phyloP scores from a whole-genome alignment of 2,888 invertebrate genomes.

The Heliconius hortense region DNA sequence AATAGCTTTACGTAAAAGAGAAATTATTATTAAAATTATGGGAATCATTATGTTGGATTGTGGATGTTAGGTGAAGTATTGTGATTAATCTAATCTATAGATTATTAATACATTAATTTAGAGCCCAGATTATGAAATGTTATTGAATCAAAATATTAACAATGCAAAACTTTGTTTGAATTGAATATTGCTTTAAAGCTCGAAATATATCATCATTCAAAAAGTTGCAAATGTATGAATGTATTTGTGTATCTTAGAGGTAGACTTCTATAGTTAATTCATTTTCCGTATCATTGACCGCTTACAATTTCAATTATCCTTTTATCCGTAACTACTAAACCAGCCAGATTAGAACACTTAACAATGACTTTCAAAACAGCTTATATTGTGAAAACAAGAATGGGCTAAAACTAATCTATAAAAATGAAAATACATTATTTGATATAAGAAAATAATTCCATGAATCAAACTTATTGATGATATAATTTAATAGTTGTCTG shows the following conservation, averaged over 20 bases:
- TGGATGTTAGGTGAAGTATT: not conserved
- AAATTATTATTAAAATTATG: conserved; percentile 24
- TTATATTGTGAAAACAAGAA: conserved; percentile 3
- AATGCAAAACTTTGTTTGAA: not conserved
- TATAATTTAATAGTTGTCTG: conserved; percentile 7
- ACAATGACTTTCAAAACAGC: not conserved
- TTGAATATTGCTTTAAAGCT: not conserved
- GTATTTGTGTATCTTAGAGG: not conserved
- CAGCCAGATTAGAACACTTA: not conserved
- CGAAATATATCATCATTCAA: not conserved
- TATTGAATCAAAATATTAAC: not conserved
- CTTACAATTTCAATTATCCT: conserved; percentile 20
- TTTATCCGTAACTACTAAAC: conserved; percentile 15
- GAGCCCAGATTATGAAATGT: not conserved
- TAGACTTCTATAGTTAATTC: conserved; percentile 14
- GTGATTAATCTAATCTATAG: not conserved
- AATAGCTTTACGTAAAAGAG: conserved; percentile 28
- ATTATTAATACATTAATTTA: not conserved
- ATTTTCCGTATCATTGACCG: conserved; percentile 28
- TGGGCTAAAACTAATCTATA: not conserved
- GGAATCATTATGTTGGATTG: not conserved
- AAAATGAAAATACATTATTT: not conserved
- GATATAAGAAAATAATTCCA: not conserved
- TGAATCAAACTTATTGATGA: not conserved
- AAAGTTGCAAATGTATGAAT: not conserved